Base-by-base conservation (phyloP, 2,888 invertebrate species). In the Anthophora plumipes region DNA sequence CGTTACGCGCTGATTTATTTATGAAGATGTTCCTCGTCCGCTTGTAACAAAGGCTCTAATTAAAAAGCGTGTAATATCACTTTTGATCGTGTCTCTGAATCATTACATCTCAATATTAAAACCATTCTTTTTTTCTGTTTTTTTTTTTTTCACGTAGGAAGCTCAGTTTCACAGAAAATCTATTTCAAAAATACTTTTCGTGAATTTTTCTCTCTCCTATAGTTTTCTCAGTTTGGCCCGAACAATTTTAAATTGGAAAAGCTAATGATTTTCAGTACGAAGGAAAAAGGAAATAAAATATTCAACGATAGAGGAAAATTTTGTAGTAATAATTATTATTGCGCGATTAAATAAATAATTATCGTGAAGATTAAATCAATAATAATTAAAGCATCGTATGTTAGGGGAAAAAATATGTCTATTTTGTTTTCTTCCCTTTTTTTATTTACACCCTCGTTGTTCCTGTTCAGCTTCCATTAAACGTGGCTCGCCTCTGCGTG, bases 381-480 rank as follows among this genome's bases (percentile, higher is more conserved):
- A 31, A 31, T 31, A 31, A 1, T 31, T 31, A 31, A 31, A 31
- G 31, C 1, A 31, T 31, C 1, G 31, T 31, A 31, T 31, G 31
- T 31, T 31, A 31, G 31, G 31, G n/a, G 4, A 31, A 31, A 31
- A 31, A 31, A 4, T 31, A 4, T 31, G 31, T 73, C 78, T 54
- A 63, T 9, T 60, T 78, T 50, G 12, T 59, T 80, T 20, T 9
- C 20, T 72, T 14, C 39, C 46, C 76, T n/a, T 11, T 22, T 70
- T 37, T 55, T 63, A 72, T 64, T 50, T 70, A 37, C 67, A 43
- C 64, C 60, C 57, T 54, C 37, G 31, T 22, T 59, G 25, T 20
- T 31, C 50, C 50, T 54, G 67, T 22, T 52, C 52, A 25, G 57
- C 60, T 43, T 69, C 70, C 73, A 66, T 76, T 67, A 71, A 82